Evolutionary conservation across 2,888 invertebrate genomes (phyloP).

Genomic region (Odiellus spinosus): DNA sequence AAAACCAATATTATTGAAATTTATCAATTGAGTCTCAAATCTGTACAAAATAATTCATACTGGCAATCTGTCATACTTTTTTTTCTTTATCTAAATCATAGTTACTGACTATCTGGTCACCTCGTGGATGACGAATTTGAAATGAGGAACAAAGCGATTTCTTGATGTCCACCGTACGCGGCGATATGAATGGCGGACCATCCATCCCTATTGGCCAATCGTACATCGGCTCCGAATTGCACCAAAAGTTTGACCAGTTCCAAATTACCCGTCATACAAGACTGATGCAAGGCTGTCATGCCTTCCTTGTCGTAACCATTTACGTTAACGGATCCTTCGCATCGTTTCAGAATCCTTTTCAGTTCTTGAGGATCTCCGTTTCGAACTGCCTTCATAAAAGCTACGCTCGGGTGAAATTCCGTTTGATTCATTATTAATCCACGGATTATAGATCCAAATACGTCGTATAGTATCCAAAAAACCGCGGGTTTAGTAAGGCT

Average conservation of each 20-base stretch:
- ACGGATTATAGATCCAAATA: too few relatives aligned
- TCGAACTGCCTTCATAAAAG: slow-evolving; percentile 25
- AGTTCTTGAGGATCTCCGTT: slow-evolving; percentile 28
- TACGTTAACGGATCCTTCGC: slow-evolving; percentile 29
- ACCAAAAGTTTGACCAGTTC: slow-evolving; percentile 33
- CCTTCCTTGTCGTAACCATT: slow-evolving; percentile 31
- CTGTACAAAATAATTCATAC: too few relatives aligned
- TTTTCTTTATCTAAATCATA: too few relatives aligned
- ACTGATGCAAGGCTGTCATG: slow-evolving; percentile 31
- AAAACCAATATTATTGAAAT: too few relatives aligned
- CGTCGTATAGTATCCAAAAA: too few relatives aligned
- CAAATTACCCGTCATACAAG: slow-evolving; percentile 30
- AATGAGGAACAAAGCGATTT: slow-evolving; percentile 27
- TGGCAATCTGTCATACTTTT: too few relatives aligned
- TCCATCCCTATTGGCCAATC: slow-evolving; percentile 31
- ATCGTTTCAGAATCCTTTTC: slow-evolving; percentile 26
- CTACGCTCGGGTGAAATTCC: too few relatives aligned
- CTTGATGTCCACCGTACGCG: slow-evolving; percentile 30
- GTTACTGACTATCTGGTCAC: too few relatives aligned
- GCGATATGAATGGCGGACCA: slow-evolving; percentile 31
- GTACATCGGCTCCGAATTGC: slow-evolving; percentile 31
- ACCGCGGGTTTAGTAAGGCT: too few relatives aligned
- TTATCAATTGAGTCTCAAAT: too few relatives aligned
- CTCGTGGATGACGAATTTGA: slow-evolving; percentile 8
- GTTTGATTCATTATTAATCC: too few relatives aligned